Conservation (phyloP, 2,797 vertebrate species). For the Falco novaeseelandiae region DNA sequence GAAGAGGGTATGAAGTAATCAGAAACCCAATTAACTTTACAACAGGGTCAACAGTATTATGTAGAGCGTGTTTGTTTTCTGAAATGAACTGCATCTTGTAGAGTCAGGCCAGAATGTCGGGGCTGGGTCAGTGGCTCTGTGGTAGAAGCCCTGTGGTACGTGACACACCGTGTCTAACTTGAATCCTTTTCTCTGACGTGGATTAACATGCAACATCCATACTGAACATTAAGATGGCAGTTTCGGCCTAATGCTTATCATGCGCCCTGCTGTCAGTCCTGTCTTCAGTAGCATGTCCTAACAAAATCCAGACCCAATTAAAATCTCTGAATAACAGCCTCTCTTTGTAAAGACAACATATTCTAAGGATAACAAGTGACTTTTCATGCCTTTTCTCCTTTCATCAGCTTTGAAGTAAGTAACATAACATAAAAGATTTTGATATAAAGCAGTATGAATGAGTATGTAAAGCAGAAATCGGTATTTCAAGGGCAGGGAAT, state of each 20-base stretch:
- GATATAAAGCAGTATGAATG: background rate
- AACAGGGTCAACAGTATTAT: background rate
- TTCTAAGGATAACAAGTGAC: background rate
- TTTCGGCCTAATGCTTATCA: background rate
- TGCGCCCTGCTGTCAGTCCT: background rate
- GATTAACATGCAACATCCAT: background rate
- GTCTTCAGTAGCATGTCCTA: background rate
- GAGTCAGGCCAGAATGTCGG: background rate
- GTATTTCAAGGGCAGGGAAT: background rate
- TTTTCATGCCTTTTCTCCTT: background rate
- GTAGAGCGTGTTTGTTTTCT: background rate
- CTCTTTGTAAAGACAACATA: background rate
- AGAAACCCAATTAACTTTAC: background rate
- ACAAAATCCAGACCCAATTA: background rate
- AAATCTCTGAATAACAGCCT: background rate
- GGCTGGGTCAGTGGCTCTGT: background rate
- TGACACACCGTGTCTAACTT: background rate
- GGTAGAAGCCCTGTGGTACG: background rate
- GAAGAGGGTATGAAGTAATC: background rate
- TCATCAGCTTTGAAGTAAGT: background rate
- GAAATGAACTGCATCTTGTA: background rate
- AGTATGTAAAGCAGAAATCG: background rate
- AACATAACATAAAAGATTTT: background rate
- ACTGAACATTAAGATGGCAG: background rate
- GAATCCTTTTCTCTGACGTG: background rate